Evolutionary conservation across 2,888 invertebrate genomes (phyloP), one percentile per base, ranked within the genome.

Genomic region (Thumatha senex): DNA sequence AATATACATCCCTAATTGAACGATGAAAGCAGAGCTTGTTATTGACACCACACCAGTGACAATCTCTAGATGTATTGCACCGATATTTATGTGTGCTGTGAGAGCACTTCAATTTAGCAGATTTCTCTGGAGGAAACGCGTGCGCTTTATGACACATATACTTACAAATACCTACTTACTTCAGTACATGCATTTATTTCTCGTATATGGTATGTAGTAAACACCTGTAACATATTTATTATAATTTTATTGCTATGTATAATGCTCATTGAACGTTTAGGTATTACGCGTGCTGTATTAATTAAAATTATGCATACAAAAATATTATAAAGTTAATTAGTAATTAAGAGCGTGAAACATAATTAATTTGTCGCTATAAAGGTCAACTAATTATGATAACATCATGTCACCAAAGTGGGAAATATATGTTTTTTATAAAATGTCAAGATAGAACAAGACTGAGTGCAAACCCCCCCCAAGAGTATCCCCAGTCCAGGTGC

Each of bases 61-160:
- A 15, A n/a, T 11, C 39, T 39, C 3, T 24, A 11, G 7, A 7
- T 5, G 18, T 24, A 24, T 24, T 24, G 18, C 18, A 24, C 5
- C 18, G 18, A 24, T 24, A 24, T 24, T 24, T 24, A 24, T 24
- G 18, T 24, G 18, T 24, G 18, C 18, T 24, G 18, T 24, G 18
- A 24, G 53, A 55, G 43, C 52, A 58, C 53, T 55, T 55, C 61
- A 48, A 68, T 69, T 70, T 62, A 54, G 57, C 54, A 67, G 76
- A 79, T 78, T 77, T 77, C 72, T 78, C 77, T 41, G 18, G 74
- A 70, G 74, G 48, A 54, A 63, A 63, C 61, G 54, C 56, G 48
- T 49, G 45, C 53, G 53, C 60, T 62, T 24, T 56, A 57, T 51
- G 56, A 40, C 54, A 41, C 53, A 11, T 11, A 31, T 8, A 24